These are phyloP conservation scores for Zootermopsis nevadensis DNA, from an alignment of 2,888 invertebrate genomes.

Conservation along the genomic window DNA sequence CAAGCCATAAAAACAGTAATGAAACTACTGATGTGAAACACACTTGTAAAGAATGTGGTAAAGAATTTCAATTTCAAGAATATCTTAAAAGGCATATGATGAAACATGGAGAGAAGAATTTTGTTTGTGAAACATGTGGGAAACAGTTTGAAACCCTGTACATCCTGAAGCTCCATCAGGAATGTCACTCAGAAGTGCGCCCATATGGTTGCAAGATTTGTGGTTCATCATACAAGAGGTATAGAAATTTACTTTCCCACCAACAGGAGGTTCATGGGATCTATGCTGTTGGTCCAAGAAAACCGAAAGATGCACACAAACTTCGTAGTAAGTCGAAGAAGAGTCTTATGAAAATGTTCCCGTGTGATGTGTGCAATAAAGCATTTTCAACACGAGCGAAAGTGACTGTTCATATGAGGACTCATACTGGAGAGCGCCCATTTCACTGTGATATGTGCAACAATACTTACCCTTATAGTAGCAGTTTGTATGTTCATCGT, in stretches of 20 bases:
- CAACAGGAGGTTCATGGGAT: conserved; percentile 25
- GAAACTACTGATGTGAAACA: neutral
- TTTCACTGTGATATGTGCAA: conserved; percentile 19
- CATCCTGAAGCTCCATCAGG: conserved; percentile 61
- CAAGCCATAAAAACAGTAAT: neutral
- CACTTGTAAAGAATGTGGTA: neutral
- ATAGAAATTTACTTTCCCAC: conserved; percentile 67
- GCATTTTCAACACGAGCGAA: conserved; percentile 36
- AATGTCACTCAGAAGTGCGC: conserved; percentile 64
- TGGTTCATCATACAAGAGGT: conserved; percentile 62
- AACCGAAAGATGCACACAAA: conserved; percentile 59
- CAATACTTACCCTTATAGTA: neutral
- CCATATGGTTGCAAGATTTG: conserved; percentile 55
- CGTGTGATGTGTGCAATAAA: conserved; percentile 46
- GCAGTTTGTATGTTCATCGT: neutral
- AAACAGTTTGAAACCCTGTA: conserved; percentile 51
- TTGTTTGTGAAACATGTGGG: conserved; percentile 33
- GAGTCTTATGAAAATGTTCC: neutral
- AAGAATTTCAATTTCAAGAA: neutral
- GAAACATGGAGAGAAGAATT: conserved; percentile 36
- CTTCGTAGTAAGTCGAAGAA: conserved; percentile 62
- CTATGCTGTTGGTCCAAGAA: neutral
- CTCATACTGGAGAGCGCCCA: conserved; percentile 23
- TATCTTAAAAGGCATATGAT: neutral
- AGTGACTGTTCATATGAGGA: conserved; percentile 27